A percentile compares a stretch with the other conserved stretches of the same genome.
Evolutionary conservation across 2,113 vertebrate species (phyloP).

Genomic region (Dinomys branickii): DNA sequence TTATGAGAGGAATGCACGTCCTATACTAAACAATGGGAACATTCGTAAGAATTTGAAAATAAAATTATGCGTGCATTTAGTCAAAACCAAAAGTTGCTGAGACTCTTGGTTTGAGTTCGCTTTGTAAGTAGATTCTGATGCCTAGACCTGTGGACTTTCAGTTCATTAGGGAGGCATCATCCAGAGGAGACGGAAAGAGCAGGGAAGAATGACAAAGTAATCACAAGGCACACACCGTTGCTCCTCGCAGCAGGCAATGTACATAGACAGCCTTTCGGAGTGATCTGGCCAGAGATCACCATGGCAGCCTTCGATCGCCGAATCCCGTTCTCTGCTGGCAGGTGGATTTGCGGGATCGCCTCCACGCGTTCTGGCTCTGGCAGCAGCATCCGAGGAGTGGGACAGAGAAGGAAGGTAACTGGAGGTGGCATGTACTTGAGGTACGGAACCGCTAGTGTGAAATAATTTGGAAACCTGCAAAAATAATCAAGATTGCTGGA

Average conservation of each 20-base stretch:
- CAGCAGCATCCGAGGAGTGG: background rate
- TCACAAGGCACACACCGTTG: background rate
- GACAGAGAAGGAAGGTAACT: background rate
- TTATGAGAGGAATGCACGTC: background rate
- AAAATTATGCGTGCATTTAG: background rate
- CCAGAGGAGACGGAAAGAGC: background rate
- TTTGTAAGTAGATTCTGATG: background rate
- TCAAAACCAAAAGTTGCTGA: background rate
- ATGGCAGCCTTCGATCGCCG: background rate
- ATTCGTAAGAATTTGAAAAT: constrained; percentile 34
- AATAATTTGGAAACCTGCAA: background rate
- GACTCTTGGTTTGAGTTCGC: background rate
- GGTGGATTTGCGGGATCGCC: too few relatives aligned
- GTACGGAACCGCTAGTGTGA: background rate
- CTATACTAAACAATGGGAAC: constrained; percentile 13
- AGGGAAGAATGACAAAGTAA: background rate
- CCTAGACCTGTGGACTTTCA: background rate
- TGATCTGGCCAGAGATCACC: background rate
- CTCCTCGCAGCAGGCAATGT: background rate
- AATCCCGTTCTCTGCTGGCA: background rate
- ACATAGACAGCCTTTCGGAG: background rate
- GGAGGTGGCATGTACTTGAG: background rate
- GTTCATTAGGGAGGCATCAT: background rate
- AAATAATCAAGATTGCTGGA: background rate
- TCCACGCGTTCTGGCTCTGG: accelerated